These are phyloP conservation scores for Nematostella vectensis DNA, from an alignment of 92 coral and sea anemone genomes.

Conservation along the genomic window DNA sequence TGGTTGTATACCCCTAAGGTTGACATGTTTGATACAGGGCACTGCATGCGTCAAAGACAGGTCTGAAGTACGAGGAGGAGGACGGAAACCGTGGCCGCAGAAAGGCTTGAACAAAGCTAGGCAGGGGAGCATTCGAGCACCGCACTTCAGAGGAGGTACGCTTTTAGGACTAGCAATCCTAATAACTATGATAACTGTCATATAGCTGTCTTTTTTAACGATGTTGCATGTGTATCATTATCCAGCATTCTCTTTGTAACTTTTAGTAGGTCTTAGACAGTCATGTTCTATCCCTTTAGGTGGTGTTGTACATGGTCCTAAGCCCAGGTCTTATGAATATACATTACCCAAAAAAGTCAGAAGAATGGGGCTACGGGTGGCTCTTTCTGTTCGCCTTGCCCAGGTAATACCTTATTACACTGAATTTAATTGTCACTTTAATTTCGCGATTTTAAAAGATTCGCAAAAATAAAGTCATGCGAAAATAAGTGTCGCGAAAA, in stretches of 20 bases:
- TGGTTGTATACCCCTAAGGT: too few relatives aligned
- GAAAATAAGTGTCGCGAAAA: too few relatives aligned
- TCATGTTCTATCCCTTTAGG: slow-evolving; percentile 31
- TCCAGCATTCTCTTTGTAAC: too few relatives aligned
- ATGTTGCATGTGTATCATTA: background rate
- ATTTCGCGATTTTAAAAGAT: too few relatives aligned
- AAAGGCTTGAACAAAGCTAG: slow-evolving; percentile 91
- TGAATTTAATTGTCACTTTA: too few relatives aligned
- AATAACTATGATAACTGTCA: background rate
- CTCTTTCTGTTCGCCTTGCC: slow-evolving; percentile 86
- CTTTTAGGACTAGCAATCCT: background rate
- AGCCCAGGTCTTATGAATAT: slow-evolving; percentile 84
- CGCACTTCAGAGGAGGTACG: slow-evolving; percentile 92
- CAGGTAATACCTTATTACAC: slow-evolving; percentile 81
- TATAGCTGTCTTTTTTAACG: background rate
- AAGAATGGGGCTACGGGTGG: slow-evolving; percentile 96
- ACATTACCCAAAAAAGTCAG: slow-evolving; percentile 91
- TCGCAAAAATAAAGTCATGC: too few relatives aligned
- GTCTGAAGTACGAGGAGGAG: slow-evolving; percentile 89
- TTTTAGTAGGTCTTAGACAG: background rate
- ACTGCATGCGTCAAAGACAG: slow-evolving; percentile 91
- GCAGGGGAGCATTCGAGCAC: slow-evolving; percentile 97
- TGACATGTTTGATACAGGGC: slow-evolving; percentile 51
- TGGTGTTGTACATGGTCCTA: slow-evolving; percentile 97
- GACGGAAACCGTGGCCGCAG: slow-evolving; percentile 94